Evolutionary conservation across 2,113 vertebrate genomes (phyloP).

Genomic region (Lagenorhynchus albirostris): DNA sequence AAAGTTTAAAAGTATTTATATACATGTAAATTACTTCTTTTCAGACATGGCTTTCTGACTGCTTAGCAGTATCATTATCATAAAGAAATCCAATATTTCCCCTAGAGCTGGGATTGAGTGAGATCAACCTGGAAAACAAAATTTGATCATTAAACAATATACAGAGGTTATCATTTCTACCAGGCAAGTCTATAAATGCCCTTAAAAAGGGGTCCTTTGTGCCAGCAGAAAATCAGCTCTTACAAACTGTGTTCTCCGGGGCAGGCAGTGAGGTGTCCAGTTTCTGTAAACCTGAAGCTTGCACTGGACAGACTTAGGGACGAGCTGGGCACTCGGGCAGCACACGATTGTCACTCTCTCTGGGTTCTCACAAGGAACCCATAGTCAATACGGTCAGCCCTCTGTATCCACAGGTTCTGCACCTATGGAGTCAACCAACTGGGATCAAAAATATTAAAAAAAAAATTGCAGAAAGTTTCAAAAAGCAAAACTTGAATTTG

Average conservation of each 20-base stretch:
- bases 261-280: constrained; percentile 44
- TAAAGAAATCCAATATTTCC: not conserved
- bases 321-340: not conserved
- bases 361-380: not conserved
- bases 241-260: constrained; percentile 31
- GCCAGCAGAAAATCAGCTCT: constrained; percentile 56
- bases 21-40: not conserved
- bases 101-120: constrained; percentile 21
- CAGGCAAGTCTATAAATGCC: constrained; percentile 48
- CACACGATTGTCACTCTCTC: not conserved
- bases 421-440: not conserved
- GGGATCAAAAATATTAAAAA: not conserved
- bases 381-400: not conserved
- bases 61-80: not conserved
- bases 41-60: not conserved
- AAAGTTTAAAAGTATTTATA: constrained; percentile 22
- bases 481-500: not conserved
- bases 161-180: constrained; percentile 66
- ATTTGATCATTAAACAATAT: constrained; percentile 46
- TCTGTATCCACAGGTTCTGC: not conserved
- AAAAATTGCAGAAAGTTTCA: not conserved
- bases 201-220: constrained; percentile 57
- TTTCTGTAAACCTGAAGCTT: constrained; percentile 42
- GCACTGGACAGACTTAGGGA: not conserved
- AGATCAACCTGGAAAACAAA: constrained; percentile 63